Conservation (phyloP, 2,888 invertebrate species). For the Scelioninae gen. 1 region DNA sequence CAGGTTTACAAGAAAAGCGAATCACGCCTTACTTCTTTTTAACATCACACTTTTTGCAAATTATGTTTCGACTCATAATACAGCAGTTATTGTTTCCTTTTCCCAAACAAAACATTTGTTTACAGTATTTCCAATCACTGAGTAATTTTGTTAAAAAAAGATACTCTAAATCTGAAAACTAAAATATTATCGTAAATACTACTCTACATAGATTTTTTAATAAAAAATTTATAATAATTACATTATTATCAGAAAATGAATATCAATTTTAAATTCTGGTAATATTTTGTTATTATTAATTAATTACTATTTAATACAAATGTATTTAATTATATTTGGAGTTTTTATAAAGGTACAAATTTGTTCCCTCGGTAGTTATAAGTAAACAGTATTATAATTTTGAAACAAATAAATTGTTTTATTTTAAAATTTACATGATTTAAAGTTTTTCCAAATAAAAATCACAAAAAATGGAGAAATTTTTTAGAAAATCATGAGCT, state of each 20-base stretch:
- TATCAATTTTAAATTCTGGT: conserved; percentile 34
- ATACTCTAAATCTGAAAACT: conserved; percentile 24
- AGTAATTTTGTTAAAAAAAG: no score
- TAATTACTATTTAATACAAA: conserved; percentile 19
- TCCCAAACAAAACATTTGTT: no score
- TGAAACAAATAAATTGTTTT: conserved; percentile 22
- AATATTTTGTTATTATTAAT: conserved; percentile 20
- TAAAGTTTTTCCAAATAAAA: conserved; percentile 13
- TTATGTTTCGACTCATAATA: no score
- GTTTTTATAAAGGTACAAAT: conserved; percentile 19
- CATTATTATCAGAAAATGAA: conserved; percentile 28
- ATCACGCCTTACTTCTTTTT: no score
- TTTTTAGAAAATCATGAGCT: conserved; percentile 10
- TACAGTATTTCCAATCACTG: no score
- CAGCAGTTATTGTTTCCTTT: no score
- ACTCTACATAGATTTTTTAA: conserved; percentile 22
- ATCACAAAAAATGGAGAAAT: conserved; percentile 19
- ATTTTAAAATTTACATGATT: conserved; percentile 20
- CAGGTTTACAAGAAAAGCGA: no score
- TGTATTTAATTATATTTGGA: conserved; percentile 23
- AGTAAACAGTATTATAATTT: conserved; percentile 30
- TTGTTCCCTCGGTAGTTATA: conserved; percentile 20
- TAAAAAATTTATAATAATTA: conserved; percentile 17
- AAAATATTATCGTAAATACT: conserved; percentile 19
- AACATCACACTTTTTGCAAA: no score